Evolutionary conservation across 2,113 vertebrate genomes (phyloP), one percentile per base, ranked within the genome.

Genomic region (Phyllostomus hastatus): DNA sequence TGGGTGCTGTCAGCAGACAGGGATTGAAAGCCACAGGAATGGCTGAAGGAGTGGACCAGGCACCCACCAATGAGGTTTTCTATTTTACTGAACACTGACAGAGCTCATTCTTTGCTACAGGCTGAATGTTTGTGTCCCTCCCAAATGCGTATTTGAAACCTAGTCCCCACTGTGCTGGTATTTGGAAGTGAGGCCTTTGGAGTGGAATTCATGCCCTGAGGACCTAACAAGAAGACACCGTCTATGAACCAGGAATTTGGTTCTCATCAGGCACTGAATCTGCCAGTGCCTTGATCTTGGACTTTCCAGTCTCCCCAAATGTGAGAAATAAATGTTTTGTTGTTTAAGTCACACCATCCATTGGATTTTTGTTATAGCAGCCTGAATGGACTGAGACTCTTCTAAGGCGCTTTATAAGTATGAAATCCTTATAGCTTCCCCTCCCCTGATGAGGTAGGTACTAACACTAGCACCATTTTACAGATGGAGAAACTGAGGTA

Each of bases 201-300:
- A 46, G 76, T 20, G 8, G 15, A 31, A n/a, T 12, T 43, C 3
- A 33, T 4, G 31, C 22, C 64, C 89, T 46, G 14, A 57, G 10
- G 26, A 78, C n/a, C 38, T 57, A 33, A 54, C 0, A 0, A 50
- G 52, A 88, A 50, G 35, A n/a, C 4, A 0, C 4, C 1, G 2
- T 10, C 38, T 48, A 26, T 22, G 66, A 79, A 9, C 31, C 66
- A 59, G 31, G 48, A 82, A 35, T 35, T 66, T 28, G 31, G 50
- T 22, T 66, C 50, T 90, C 64, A 20, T 14, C 15, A 15, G 66
- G 46, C 66, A 59, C 78, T 10, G 89, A 72, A 2, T 48, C 38
- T 9, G 4, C 72, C 41, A 1, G 33, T 20, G 10, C 73, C 26
- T 66, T 9, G 46, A 52, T 11, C 26, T 14, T 26, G 38, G 41